Base-by-base conservation (phyloP, 2,888 invertebrate genomes). In the Ornithoptera priamus region DNA sequence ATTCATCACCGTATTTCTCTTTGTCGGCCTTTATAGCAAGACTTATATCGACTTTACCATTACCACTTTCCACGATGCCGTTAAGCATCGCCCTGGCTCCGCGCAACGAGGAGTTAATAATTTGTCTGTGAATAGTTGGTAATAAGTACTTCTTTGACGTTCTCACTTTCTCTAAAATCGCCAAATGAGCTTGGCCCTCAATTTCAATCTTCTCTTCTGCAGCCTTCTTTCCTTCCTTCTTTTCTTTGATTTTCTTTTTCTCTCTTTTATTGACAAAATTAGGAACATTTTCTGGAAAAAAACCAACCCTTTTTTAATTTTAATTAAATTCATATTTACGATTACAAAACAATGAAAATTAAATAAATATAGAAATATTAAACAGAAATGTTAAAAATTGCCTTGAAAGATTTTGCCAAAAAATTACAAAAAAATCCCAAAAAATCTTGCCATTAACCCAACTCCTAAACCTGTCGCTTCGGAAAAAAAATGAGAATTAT, bases 71-170 rank as follows among this genome's bases (percentile, higher is more conserved):
- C 2, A 85, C 20, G 70, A 79, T 78, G 60, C 78, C 82, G 17
- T 79, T 63, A 0, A 87, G 72, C 75, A 89, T 73, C 42, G 72
- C 78, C 61, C 70, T 82, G 0, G 81, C 72, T 0, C 75, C 80
- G 1, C 72, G 46, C 20, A 80, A 50, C 1, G 72, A 74, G 5
- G 74, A 72, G 0, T 63, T 56, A 5, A 61, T 42, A 1, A 83
- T 75, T 65, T 87, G 84, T 70, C 72, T 85, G 4, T 73, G 71
- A 12, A 80, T 72, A 0, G 75, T 72, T 0, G 90, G 88, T 1
- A 91, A 56, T 0, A 92, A 72, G 72, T 83, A 91, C 53, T 72
- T 83, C 67, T 82, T 88, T 0, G 80, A 74, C 0, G 69, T 69
- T 69, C 77, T 86, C 0, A 71, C 3, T 65, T 74, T 75, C 2